A percentile compares a stretch with the other conserved stretches of the same genome.
These are phyloP conservation scores for Cettia cetti DNA, from an alignment of 2,113 vertebrate genomes.

Conservation along the genomic window DNA sequence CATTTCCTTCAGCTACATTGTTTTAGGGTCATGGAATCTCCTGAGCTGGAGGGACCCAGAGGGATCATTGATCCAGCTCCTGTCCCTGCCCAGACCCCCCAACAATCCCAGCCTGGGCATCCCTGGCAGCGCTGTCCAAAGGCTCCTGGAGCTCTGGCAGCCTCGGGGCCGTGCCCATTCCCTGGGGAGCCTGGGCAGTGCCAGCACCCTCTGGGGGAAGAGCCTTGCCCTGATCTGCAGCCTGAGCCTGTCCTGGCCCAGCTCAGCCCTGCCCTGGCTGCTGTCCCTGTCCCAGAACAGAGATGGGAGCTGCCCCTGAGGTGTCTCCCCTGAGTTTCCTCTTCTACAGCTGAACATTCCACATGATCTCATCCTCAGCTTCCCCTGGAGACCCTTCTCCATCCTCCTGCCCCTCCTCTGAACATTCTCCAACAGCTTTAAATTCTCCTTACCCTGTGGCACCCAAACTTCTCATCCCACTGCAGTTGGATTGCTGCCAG, in stretches of 20 bases:
- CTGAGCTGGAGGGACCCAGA: fast-evolving
- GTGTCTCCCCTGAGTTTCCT: not conserved
- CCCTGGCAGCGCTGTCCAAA: not conserved
- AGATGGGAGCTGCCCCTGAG: fast-evolving
- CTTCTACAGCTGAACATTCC: not conserved
- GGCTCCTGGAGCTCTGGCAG: not conserved
- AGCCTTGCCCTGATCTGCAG: not conserved
- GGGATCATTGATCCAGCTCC: fast-evolving
- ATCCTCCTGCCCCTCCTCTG: not conserved
- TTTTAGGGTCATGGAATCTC: fast-evolving
- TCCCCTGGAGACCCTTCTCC: too few species aligned
- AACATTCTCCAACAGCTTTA: not conserved
- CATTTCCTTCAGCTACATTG: not conserved
- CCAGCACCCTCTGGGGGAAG: not conserved
- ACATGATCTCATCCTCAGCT: not conserved
- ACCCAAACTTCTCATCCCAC: too few species aligned
- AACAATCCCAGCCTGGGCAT: not conserved
- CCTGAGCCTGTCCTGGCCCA: not conserved
- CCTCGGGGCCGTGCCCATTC: not conserved
- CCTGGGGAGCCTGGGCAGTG: not conserved
- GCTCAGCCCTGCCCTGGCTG: fast-evolving
- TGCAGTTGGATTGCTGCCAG: not conserved
- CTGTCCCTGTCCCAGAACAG: not conserved
- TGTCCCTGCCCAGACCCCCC: not conserved
- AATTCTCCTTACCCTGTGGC: not conserved